phyloP scores from a whole-genome alignment of 1,140 invertebrate genomes.

The Zaprionus camerounensis region DNA sequence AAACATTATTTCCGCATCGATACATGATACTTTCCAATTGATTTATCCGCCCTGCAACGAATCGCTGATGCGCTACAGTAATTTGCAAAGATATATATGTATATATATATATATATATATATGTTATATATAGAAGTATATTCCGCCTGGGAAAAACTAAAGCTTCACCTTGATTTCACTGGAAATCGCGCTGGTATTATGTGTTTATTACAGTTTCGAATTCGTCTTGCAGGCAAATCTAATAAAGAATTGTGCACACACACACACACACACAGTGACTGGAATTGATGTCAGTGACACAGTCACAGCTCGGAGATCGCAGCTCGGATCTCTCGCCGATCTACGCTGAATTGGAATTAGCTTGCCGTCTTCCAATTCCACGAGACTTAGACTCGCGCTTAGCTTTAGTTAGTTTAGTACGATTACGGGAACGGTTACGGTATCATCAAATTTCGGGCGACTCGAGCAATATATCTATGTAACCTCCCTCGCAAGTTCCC shows the following conservation, averaged over 20 bases:
- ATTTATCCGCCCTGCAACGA: neutral
- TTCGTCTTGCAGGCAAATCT: slow-evolving; percentile 45
- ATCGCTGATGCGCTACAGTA: slow-evolving; percentile 10
- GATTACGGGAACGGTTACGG: slow-evolving; percentile 58
- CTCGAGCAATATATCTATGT: neutral
- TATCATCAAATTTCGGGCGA: slow-evolving; percentile 7
- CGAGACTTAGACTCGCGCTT: slow-evolving; percentile 39
- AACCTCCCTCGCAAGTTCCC: neutral
- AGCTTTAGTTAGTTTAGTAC: slow-evolving; percentile 68
- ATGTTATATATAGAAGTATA: neutral
- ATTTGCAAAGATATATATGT: neutral
- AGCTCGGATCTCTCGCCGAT: slow-evolving; percentile 13
- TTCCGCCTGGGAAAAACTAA: neutral
- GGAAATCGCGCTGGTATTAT: slow-evolving; percentile 22
- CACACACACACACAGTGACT: slow-evolving; percentile 25
- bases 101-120: neutral
- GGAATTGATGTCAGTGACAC: slow-evolving; percentile 77
- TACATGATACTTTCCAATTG: slow-evolving; percentile 15
- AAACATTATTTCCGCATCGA: slow-evolving; percentile 29
- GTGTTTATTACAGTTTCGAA: slow-evolving; percentile 40
- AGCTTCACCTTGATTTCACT: slow-evolving; percentile 43
- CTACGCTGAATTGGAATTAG: slow-evolving; percentile 56
- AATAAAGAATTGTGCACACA: slow-evolving; percentile 47
- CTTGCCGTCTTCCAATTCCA: slow-evolving; percentile 40
- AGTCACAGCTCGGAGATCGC: slow-evolving; percentile 36